A percentile compares a stretch with the other conserved stretches of the same genome.
phyloP scores from a whole-genome alignment of 2,888 invertebrate genomes.

The Cenopis cana region DNA sequence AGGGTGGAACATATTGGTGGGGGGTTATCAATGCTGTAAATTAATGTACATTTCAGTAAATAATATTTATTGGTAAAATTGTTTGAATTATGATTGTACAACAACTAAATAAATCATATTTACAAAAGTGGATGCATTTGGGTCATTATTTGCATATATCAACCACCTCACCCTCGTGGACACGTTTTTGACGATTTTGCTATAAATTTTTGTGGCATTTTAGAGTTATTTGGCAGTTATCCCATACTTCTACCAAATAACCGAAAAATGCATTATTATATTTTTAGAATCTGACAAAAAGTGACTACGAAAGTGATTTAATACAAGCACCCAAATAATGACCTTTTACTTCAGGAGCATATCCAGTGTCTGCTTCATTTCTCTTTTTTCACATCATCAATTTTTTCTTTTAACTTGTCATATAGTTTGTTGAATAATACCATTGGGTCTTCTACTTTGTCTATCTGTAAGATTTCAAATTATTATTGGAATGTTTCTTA shows the following conservation, averaged over 20 bases:
- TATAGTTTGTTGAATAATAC: slow-evolving; percentile 89
- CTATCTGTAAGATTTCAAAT: slow-evolving; percentile 86
- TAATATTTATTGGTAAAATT: slow-evolving; percentile 62
- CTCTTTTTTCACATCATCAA: slow-evolving; percentile 72
- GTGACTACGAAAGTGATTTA: no score
- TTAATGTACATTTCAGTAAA: slow-evolving; percentile 52
- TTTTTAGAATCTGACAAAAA: no score
- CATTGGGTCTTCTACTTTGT: slow-evolving; percentile 93
- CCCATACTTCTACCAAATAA: no score
- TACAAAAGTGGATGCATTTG: slow-evolving; percentile 65
- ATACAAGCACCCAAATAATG: no score
- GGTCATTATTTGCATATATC: no score
- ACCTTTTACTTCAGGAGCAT: slow-evolving; percentile 50
- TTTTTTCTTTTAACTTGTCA: slow-evolving; percentile 88
- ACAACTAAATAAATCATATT: slow-evolving; percentile 67
- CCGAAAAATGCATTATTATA: no score
- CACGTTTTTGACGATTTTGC: no score
- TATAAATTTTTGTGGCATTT: no score
- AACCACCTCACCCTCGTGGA: no score
- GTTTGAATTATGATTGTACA: slow-evolving; percentile 68
- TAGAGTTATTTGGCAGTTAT: no score
- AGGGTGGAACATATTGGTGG: slow-evolving; percentile 95
- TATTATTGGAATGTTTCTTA: slow-evolving; percentile 26
- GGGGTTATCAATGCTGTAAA: slow-evolving; percentile 87
- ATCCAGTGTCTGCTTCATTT: slow-evolving; percentile 51